Evolutionary conservation across 2,113 vertebrate species (phyloP).

Genomic region (Hippopotamus amphibius): DNA sequence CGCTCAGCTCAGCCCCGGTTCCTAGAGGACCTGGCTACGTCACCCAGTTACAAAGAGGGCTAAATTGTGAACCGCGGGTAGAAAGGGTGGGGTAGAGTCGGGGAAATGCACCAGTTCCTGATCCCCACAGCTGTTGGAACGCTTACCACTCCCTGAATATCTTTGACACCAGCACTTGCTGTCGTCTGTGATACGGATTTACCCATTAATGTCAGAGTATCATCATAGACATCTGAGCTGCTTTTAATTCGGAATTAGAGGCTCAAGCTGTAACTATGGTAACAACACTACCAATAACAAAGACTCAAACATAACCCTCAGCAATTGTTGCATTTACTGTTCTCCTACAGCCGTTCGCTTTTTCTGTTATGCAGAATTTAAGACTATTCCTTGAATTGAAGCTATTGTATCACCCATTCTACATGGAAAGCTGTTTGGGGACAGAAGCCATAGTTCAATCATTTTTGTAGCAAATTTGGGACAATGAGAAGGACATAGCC

Average conservation of each 20-base stretch:
- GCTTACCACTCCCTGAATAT: background rate
- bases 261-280: background rate
- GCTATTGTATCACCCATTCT: background rate
- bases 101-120: too few species aligned
- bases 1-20: background rate
- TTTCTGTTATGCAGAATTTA: background rate
- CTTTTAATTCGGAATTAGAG: constrained; percentile 27
- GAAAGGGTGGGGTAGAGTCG: background rate
- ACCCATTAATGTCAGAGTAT: background rate
- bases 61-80: background rate
- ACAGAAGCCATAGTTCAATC: background rate
- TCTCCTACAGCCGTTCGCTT: background rate
- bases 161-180: background rate
- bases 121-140: background rate
- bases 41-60: background rate
- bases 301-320: background rate
- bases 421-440: background rate
- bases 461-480: background rate
- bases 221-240: background rate
- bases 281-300: background rate
- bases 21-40: background rate
- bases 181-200: background rate
- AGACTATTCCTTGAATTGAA: background rate
- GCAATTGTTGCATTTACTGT: background rate
- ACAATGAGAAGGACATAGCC: background rate